Base-by-base conservation (phyloP, 2,888 invertebrate species). In the Peribatodes rhomboidaria region DNA sequence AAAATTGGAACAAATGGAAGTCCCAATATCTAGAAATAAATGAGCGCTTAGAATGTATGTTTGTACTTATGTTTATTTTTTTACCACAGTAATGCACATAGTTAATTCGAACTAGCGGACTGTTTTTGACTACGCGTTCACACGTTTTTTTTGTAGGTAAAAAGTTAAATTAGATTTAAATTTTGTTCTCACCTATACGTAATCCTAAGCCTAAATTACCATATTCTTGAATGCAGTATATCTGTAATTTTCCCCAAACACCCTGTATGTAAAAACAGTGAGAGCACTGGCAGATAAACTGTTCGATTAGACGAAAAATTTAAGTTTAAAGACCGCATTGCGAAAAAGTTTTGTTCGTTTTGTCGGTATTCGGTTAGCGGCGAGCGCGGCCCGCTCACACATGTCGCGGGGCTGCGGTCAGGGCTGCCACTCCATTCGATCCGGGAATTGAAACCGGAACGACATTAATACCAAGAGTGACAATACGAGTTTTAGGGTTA, bases 241-340 rank as follows among this genome's bases (percentile, higher is more conserved):
- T n/a, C n/a, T n/a, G n/a, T n/a, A n/a, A n/a, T n/a, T n/a, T n/a
- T n/a, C n/a, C n/a, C 13, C n/a, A 2, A 44, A 22, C 11, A 20
- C 1, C 7, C 7, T n/a, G 13, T 46, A 46, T 22, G n/a, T 44
- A n/a, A 46, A 10, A 46, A 46, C 46, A 22, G 22, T 13, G 8
- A 22, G 13, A 22, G 20, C 71, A 61, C 60, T 71, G 61, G 64
- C 65, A 71, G 71, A 78, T 77, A 79, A 84, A 81, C 77, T 76
- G 76, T 78, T 82, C 76, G 80, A 85, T 84, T 81, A 81, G 72
- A 75, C 76, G 78, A 82, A 84, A 85, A 85, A 81, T 65, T 77
- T 80, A 82, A 85, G 85, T 87, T 88, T 85, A 86, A 86, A 86
- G 85, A 87, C 88, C 85, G 91, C 89, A 90, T 82, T 88, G 89